Evolutionary conservation across 1,140 invertebrate species (phyloP).

Genomic region (Potamilus streckersoni): DNA sequence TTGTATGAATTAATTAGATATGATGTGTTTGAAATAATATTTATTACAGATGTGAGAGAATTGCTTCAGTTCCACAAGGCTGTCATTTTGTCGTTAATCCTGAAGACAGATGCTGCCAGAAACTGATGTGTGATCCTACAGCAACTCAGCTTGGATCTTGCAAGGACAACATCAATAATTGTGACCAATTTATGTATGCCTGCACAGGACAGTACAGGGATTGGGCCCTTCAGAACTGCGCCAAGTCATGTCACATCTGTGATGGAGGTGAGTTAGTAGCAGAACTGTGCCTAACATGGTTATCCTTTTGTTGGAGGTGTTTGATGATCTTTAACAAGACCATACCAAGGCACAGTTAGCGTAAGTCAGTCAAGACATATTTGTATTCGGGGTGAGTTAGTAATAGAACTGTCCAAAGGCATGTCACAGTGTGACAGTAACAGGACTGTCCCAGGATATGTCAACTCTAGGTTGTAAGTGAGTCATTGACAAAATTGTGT

Average conservation of each 20-base stretch:
- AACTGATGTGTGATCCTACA: slow-evolving; percentile 18
- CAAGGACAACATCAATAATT: slow-evolving; percentile 21
- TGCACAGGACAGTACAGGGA: slow-evolving; percentile 24
- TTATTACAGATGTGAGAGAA: slow-evolving; percentile 20
- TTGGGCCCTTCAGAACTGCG: slow-evolving; percentile 23
- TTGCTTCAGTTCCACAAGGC: slow-evolving; percentile 27
- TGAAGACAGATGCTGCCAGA: slow-evolving; percentile 24
- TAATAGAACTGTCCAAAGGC: slow-evolving; percentile 22
- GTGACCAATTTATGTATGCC: slow-evolving; percentile 18
- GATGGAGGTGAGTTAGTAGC: slow-evolving; percentile 19
- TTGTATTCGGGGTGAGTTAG: too few relatives aligned
- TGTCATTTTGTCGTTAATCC: slow-evolving; percentile 21
- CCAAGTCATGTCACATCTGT: slow-evolving; percentile 23
- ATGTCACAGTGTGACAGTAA: not conserved
- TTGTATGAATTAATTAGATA: too few relatives aligned
- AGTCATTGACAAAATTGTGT: too few relatives aligned
- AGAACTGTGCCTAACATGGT: slow-evolving; percentile 28
- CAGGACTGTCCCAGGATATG: too few relatives aligned
- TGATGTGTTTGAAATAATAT: too few relatives aligned
- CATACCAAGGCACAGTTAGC: too few relatives aligned
- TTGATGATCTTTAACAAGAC: not conserved
- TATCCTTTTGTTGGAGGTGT: slow-evolving; percentile 5
- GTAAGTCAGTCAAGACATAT: too few relatives aligned
- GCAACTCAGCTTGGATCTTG: slow-evolving; percentile 21
- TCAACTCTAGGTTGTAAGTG: too few relatives aligned